These are phyloP conservation scores for Cheilosia variabilis DNA, from an alignment of 2,888 invertebrate genomes.

Conservation along the genomic window DNA sequence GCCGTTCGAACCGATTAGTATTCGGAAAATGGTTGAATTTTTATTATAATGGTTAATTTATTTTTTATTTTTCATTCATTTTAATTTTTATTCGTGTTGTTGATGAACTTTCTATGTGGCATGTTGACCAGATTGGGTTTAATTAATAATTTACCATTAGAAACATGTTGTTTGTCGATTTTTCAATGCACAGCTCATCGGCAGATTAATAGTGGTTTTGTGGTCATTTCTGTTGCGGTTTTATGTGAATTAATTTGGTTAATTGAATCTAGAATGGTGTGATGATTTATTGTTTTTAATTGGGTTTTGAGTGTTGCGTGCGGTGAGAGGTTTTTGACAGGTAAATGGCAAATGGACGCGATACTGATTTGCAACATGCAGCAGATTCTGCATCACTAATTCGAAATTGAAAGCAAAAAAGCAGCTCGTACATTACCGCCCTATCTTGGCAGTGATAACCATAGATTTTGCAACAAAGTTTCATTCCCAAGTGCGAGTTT, in stretches of 20 bases:
- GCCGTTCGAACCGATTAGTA: slow-evolving; percentile 30
- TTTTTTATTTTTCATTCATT: slow-evolving; percentile 20
- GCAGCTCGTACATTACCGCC: background rate
- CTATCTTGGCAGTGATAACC: background rate
- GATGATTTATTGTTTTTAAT: slow-evolving; percentile 63
- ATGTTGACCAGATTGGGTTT: slow-evolving; percentile 26
- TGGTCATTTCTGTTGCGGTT: slow-evolving; percentile 15
- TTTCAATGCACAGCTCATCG: slow-evolving; percentile 56
- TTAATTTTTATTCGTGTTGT: slow-evolving; percentile 13
- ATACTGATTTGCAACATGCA: too few species aligned
- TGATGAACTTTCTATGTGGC: slow-evolving; percentile 12
- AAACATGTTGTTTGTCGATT: slow-evolving; percentile 60
- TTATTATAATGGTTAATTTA: slow-evolving; percentile 27
- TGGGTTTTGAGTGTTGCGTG: slow-evolving; percentile 39
- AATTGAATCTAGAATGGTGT: slow-evolving; percentile 57
- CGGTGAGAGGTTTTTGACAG: background rate
- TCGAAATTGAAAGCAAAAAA: too few species aligned
- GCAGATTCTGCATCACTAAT: too few species aligned
- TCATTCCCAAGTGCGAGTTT: background rate
- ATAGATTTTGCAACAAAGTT: slow-evolving; percentile 7
- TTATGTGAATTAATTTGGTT: slow-evolving; percentile 62
- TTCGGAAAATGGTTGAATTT: slow-evolving; percentile 22
- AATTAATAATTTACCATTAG: slow-evolving; percentile 65
- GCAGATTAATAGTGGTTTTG: slow-evolving; percentile 46
- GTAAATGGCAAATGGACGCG: background rate